Percentiles rank a stretch among this genome's conserved stretches.
Conservation (phyloP, 2,113 vertebrate species). For the Spermophilus dauricus region DNA sequence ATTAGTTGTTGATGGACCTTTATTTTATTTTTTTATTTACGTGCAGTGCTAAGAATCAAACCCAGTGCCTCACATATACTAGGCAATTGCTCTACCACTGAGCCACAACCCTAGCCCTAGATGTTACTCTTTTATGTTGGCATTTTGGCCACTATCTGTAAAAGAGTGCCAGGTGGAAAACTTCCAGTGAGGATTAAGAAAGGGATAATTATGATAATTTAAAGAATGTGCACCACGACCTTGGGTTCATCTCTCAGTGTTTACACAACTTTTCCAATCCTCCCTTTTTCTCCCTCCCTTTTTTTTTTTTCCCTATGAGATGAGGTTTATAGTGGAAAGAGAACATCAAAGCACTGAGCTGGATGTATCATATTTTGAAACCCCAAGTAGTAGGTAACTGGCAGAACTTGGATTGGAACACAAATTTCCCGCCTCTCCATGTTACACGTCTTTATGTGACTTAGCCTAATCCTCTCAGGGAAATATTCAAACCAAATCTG, state of each 20-base stretch:
- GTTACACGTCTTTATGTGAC: conserved; percentile 13
- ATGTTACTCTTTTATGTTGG: not conserved
- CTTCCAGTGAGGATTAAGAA: not conserved
- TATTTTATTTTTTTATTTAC: too few relatives aligned
- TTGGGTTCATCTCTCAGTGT: not conserved
- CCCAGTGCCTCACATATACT: too few relatives aligned
- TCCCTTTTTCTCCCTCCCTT: not conserved
- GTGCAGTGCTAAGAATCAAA: too few relatives aligned
- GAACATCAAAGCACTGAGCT: not conserved
- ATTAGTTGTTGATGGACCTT: too few relatives aligned
- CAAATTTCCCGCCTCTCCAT: not conserved
- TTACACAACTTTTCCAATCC: not conserved
- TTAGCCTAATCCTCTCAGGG: conserved; percentile 28
- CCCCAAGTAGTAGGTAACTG: not conserved
- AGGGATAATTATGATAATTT: not conserved
- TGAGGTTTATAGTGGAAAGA: not conserved
- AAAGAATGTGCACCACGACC: not conserved
- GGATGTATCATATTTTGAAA: not conserved
- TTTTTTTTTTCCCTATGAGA: not conserved
- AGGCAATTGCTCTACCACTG: too few relatives aligned
- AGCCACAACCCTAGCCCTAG: too few relatives aligned
- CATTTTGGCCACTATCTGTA: not conserved
- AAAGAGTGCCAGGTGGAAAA: not conserved
- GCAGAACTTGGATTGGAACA: not conserved
- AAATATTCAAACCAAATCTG: not conserved